A percentile compares a stretch with the other conserved stretches of the same genome.
Evolutionary conservation across 2,888 invertebrate species (phyloP).

Genomic region (Anodontia alba): DNA sequence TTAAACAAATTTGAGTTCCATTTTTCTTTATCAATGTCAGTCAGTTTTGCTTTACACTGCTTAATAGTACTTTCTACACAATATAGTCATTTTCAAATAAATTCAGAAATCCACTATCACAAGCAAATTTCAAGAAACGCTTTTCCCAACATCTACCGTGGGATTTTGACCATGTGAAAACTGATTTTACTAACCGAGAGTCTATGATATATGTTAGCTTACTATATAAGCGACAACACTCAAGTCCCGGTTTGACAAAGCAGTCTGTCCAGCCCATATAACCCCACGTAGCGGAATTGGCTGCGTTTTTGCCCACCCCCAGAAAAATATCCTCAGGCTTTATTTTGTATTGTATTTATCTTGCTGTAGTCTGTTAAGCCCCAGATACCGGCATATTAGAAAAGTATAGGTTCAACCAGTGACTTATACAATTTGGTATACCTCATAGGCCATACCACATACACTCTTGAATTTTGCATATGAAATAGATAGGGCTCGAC

Average conservation of each 20-base stretch:
- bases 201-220: background rate
- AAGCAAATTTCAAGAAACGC: background rate
- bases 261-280: conserved; percentile 18
- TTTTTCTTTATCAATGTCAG: background rate
- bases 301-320: background rate
- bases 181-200: background rate
- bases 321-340: conserved; percentile 9
- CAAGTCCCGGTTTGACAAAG: conserved; percentile 10
- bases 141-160: conserved; percentile 11
- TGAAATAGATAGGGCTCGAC: conserved; percentile 18
- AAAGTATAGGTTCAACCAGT: conserved; percentile 8
- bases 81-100: background rate
- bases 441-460: conserved; percentile 20
- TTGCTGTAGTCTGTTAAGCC: background rate
- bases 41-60: background rate
- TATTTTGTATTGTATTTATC: conserved; percentile 15
- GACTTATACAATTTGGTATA: conserved; percentile 14
- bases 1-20: background rate
- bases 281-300: background rate
- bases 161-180: conserved; percentile 11
- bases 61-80: background rate
- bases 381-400: conserved; percentile 19
- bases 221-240: conserved; percentile 6
- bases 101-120: background rate
- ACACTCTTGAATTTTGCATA: conserved; percentile 6